Base-by-base conservation (phyloP, 1,140 invertebrate species). In the Mactra quadrangularis region DNA sequence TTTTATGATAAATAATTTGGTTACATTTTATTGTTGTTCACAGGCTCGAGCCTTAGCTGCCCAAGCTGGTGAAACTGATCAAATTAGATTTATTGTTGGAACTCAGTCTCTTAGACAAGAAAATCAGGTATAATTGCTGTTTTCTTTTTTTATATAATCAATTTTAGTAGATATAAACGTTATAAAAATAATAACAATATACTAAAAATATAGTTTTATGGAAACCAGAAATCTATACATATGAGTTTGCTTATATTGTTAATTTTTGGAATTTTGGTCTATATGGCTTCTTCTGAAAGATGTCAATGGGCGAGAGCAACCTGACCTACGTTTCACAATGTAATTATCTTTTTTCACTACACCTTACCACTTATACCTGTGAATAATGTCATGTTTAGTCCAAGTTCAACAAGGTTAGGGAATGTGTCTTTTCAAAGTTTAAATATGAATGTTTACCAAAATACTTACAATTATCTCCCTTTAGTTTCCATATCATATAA, bases 11-110 rank as follows among this genome's bases (percentile, higher is more conserved):
- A 55, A 55, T 55, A 22, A 25, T 55, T 31, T n/a, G 45, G 19
- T 82, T 57, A 47, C 19, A 68, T 62, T 62, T 84, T 83, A 95
- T 95, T 59, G n/a, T n/a, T n/a, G n/a, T n/a, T n/a, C n/a, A n/a
- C 89, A 99, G 97, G 96, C 97, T 6, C 94, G 98, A 90, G 96
- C 97, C 17, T 91, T 99, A 35, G 96, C 96, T 22, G 95, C 97
- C 0, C 97, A 98, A 92, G 94, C 95, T 71, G 97, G 96, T 22
- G 97, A 99, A 90, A 96, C 95, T 79, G 97, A 98, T 92, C 95
- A 96, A 68, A 96, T 98, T 7, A 93, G 96, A 88, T 99, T 99
- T 92, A 94, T 99, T 22, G 97, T 99, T 68, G 98, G 98, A 38
- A 99, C 98, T 1, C 97, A 99, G 89, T 98, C 97, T 3, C 92